phyloP scores from a whole-genome alignment of 2,888 invertebrate species.

The Druceiella hillmani region DNA sequence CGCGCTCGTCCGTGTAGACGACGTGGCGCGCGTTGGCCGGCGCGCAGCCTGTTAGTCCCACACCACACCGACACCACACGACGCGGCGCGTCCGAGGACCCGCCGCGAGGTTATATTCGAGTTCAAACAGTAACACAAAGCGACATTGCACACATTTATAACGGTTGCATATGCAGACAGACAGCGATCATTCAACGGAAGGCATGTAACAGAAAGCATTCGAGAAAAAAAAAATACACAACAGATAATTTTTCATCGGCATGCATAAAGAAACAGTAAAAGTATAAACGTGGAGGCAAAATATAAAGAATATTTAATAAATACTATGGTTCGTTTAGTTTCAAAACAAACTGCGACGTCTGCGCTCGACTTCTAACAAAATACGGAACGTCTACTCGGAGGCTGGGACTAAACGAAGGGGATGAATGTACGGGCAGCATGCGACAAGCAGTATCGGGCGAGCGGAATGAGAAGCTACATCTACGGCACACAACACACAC shows the following conservation, averaged over 20 bases:
- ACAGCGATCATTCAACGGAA: constrained; percentile 53
- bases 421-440: too few relatives aligned
- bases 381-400: too few relatives aligned
- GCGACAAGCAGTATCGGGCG: too few relatives aligned
- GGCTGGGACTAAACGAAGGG: too few relatives aligned
- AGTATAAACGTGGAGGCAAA: too few relatives aligned
- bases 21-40: constrained; percentile 89
- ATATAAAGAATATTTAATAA: too few relatives aligned
- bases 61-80: constrained; percentile 37
- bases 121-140: constrained; percentile 33
- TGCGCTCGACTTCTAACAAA: constrained; percentile 39
- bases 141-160: constrained; percentile 37
- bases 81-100: constrained; percentile 3
- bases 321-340: too few relatives aligned
- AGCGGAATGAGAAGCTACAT: too few relatives aligned
- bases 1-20: constrained; percentile 93
- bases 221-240: constrained; percentile 38
- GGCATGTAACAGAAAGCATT: constrained; percentile 55
- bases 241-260: constrained; percentile 32
- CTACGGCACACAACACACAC: constrained; percentile 38
- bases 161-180: constrained; percentile 42
- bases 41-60: constrained; percentile 56
- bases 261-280: too few relatives aligned
- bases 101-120: constrained; percentile 11
- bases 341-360: constrained; percentile 36